A percentile compares a stretch with the other conserved stretches of the same genome.
These are phyloP conservation scores for Endotricha flammealis DNA, from an alignment of 2,888 invertebrate genomes.

Conservation along the genomic window DNA sequence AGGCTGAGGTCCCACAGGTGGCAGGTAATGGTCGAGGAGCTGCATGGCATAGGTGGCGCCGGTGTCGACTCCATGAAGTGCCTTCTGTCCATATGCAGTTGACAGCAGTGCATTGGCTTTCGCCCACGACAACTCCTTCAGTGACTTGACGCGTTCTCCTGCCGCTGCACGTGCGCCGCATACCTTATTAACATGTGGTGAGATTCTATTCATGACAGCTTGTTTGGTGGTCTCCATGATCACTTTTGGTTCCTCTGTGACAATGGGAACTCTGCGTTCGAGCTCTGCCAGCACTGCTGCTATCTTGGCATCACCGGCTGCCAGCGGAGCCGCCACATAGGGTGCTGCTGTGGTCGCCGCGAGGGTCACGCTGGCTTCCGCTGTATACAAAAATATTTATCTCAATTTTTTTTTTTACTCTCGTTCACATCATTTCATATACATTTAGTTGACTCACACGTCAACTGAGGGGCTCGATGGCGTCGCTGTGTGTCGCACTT, in stretches of 20 bases:
- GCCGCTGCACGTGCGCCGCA: slow-evolving; percentile 68
- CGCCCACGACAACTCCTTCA: slow-evolving; percentile 84
- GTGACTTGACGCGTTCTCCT: slow-evolving; percentile 78
- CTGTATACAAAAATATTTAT: too few species aligned
- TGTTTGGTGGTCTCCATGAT: slow-evolving; percentile 77
- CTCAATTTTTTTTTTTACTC: too few species aligned
- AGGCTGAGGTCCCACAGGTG: slow-evolving; percentile 67
- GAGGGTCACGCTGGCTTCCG: slow-evolving; percentile 81
- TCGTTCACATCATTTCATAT: too few species aligned
- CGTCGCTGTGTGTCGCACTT: too few species aligned
- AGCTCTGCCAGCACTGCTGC: slow-evolving; percentile 82
- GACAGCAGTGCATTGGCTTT: slow-evolving; percentile 84
- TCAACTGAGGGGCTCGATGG: too few species aligned
- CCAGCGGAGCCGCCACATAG: slow-evolving; percentile 69
- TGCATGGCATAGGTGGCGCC: slow-evolving; percentile 84
- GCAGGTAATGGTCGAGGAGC: slow-evolving; percentile 86
- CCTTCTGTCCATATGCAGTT: slow-evolving; percentile 83
- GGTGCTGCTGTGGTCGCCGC: slow-evolving; percentile 81
- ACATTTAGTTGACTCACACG: too few species aligned
- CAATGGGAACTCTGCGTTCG: slow-evolving; percentile 82
- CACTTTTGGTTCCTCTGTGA: slow-evolving; percentile 81
- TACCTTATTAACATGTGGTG: slow-evolving; percentile 76
- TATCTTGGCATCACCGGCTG: slow-evolving; percentile 81
- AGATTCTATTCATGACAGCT: slow-evolving; percentile 76
- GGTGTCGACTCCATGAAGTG: slow-evolving; percentile 81